Percentiles rank a stretch among this genome's conserved stretches.
These are phyloP conservation scores for Coenonympha glycerion DNA, from an alignment of 2,888 invertebrate genomes.

Conservation along the genomic window DNA sequence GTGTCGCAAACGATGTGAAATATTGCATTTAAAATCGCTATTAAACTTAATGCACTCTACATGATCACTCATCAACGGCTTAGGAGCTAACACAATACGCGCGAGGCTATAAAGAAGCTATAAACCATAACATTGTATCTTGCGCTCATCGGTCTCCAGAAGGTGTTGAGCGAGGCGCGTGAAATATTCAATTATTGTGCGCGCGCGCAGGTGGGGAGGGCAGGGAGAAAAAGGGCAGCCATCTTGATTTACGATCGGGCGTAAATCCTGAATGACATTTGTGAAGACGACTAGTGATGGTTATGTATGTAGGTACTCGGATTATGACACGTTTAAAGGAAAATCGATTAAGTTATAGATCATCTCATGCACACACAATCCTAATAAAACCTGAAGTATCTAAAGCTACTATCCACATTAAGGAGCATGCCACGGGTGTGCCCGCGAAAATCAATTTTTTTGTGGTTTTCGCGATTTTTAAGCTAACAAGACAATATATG, in stretches of 20 bases:
- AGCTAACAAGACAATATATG: too few species aligned
- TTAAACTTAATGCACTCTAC: slow-evolving; percentile 69
- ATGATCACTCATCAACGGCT: slow-evolving; percentile 74
- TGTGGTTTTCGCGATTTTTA: too few species aligned
- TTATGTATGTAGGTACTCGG: slow-evolving; percentile 41
- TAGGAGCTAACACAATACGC: slow-evolving; percentile 72
- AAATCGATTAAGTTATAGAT: slow-evolving; percentile 49
- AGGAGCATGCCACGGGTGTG: too few species aligned
- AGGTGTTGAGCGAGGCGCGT: slow-evolving; percentile 73
- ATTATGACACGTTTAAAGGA: slow-evolving; percentile 57
- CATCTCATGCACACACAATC: too few species aligned
- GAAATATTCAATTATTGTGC: slow-evolving; percentile 75
- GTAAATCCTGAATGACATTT: slow-evolving; percentile 74
- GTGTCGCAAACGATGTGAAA: slow-evolving; percentile 66
- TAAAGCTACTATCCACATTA: too few species aligned
- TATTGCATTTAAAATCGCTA: slow-evolving; percentile 71
- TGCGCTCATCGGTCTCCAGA: slow-evolving; percentile 47
- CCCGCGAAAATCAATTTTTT: too few species aligned
- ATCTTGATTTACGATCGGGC: slow-evolving; percentile 72
- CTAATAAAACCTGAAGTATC: too few species aligned
- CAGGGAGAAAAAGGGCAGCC: slow-evolving; percentile 51
- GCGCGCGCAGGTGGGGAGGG: slow-evolving; percentile 60
- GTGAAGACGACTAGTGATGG: slow-evolving; percentile 53
- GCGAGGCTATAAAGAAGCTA: slow-evolving; percentile 59
- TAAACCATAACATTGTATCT: slow-evolving; percentile 72